Percentiles rank a stretch among this genome's conserved stretches.
Evolutionary conservation across 2,797 vertebrate genomes (phyloP).

Genomic region (Molossus alvarezi): DNA sequence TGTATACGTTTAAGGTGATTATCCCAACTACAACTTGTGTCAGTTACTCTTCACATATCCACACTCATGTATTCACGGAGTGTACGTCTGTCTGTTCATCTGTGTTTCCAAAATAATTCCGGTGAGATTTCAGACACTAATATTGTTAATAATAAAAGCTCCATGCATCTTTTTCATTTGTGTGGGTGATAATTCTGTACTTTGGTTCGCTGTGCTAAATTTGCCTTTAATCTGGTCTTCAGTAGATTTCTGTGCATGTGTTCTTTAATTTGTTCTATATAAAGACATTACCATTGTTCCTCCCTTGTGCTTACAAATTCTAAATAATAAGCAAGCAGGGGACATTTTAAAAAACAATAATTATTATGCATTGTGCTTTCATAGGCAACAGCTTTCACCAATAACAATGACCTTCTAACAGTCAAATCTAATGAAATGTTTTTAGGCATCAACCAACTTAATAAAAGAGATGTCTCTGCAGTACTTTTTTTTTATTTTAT

Average conservation of each 20-base stretch:
- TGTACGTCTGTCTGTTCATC: constrained; percentile 76
- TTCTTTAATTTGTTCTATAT: constrained; percentile 33
- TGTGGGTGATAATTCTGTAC: neutral
- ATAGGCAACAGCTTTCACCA: neutral
- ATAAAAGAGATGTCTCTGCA: neutral
- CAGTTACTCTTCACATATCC: constrained; percentile 52
- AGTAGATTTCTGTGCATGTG: neutral
- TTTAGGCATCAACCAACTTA: neutral
- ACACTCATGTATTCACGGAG: neutral
- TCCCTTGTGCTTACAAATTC: neutral
- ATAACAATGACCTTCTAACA: neutral
- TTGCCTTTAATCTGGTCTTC: constrained; percentile 17
- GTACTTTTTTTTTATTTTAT: neutral
- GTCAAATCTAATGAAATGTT: neutral
- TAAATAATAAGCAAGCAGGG: constrained; percentile 33
- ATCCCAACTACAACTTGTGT: constrained; percentile 55
- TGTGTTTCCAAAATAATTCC: constrained; percentile 76
- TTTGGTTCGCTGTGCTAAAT: constrained; percentile 40
- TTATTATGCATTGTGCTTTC: neutral
- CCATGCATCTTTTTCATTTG: constrained; percentile 27
- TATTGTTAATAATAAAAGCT: constrained; percentile 75
- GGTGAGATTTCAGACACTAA: constrained; percentile 75
- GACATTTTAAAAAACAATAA: neutral
- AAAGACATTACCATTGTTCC: neutral
- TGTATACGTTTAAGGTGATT: constrained; percentile 51